Evolutionary conservation across 2,888 invertebrate species (phyloP), one percentile per base, ranked within the genome.

Genomic region (Lithophane ornitopus): DNA sequence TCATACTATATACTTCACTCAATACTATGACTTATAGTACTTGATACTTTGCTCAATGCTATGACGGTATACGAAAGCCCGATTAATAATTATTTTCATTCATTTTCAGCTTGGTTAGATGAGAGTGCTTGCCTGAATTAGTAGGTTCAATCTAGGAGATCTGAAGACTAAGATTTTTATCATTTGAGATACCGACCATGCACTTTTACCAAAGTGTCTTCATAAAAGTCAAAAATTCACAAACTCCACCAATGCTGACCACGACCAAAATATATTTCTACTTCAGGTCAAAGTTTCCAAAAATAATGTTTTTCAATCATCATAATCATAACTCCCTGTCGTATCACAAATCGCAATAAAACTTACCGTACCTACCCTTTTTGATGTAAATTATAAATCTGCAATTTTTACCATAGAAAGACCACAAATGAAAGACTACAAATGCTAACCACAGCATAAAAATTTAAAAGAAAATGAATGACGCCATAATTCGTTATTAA

Each of bases 401-500:
- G 9, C 6, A 0, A 56, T 34, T 52, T 66, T 22, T 22, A 34
- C 6, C 28, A 56, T 6, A 28, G 44, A 14, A 41, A 19, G n/a
- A n/a, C n/a, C n/a, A 19, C 26, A 73, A 2, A 7, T 28, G 0
- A 22, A 58, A 44, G 2, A 11, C 12, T 0, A 3, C 9, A 52
- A 75, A 56, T 12, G 34, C 39, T 46, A 49, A 76, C 66, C 14
- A 73, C 26, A 41, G 28, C 16, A 52, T 22, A 68, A 72, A 67
- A 22, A 8, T n/a, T 8, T 56, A 58, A 46, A 81, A 56, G 44
- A 56, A 76, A 76, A 79, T 22, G 34, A 73, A 77, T 22, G 58
- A 44, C 39, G n/a, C 54, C 74, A 80, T 85, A 85, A 76, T 62
- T 85, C 72, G 70, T 80, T 62, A 80, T 85, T 78, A 85, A 83